Base-by-base conservation (phyloP, 1,140 invertebrate genomes). In the Aradophagus sp. region DNA sequence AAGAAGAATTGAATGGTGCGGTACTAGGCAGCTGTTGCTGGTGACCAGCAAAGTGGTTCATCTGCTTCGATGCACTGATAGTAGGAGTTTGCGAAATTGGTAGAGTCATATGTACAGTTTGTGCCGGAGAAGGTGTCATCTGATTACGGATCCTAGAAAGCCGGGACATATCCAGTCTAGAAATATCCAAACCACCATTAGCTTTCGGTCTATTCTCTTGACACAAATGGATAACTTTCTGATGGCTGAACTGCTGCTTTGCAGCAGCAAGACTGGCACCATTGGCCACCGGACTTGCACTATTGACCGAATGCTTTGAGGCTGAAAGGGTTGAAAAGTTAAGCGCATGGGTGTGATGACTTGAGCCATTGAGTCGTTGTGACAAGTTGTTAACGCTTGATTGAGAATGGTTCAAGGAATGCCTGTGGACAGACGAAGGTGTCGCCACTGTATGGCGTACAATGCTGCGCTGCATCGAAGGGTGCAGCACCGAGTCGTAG, bases 251-350 rank as follows among this genome's bases (percentile, higher is more conserved):
- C 42, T 63, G 61, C 26, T 70, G 50, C 20, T 71, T 69, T 1
- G 71, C 35, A 11, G 44, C 14, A 23, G 36, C 26, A 2, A 81
- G 74, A 1, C 75, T 74, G 53, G 32, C 55, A n/a, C 52, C 58
- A 8, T 74, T 45, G 32, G 74, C 47, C 5, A 77, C 62, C 58
- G 79, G 71, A 74, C 84, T 82, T 2, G 87, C 88, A 17, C 89
- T 90, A 26, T 90, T 90, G n/a, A 92, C 87, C 10, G 91, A 92
- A 73, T 93, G 91, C 77, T 92, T 92, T 1, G 91, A 91, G 6
- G 86, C 86, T 45, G 86, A 88, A 15, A 92, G 81, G 2, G 91
- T 90, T 17, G 91, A 91, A 12, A 93, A 88, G 81, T 93, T 92
- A 27, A 93, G 85, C 2, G 89, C 87, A 48, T 90, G 87, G 45